Conservation (phyloP, 2,888 invertebrate species). For the Galerucella calmariensis region DNA sequence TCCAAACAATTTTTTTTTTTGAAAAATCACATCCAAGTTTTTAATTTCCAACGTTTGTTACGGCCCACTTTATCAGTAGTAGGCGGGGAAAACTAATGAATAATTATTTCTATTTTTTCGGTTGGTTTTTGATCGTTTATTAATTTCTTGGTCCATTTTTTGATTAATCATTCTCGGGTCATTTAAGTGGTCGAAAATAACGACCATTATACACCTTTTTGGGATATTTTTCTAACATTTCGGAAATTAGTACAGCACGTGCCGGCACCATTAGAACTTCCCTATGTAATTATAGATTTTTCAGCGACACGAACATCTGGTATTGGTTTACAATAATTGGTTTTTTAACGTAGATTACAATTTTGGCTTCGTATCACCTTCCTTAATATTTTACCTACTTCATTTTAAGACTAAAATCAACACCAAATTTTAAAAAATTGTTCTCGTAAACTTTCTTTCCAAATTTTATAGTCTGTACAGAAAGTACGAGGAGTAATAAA, state of each 20-base stretch:
- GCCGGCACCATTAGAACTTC: conserved; percentile 39
- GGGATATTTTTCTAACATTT: conserved; percentile 39
- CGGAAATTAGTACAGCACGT: conserved; percentile 49
- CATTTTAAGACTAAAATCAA: not conserved
- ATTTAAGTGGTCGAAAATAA: conserved; percentile 41
- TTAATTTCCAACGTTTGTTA: not conserved
- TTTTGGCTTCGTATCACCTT: not conserved
- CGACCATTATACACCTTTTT: conserved; percentile 44
- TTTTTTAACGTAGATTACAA: conserved; percentile 30
- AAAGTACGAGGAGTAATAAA: no score
- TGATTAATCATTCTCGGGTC: conserved; percentile 36
- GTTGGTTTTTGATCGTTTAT: conserved; percentile 16
- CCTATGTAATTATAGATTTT: conserved; percentile 57
- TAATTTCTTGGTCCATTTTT: conserved; percentile 21
- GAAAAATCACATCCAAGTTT: not conserved
- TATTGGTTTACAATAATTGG: conserved; percentile 53
- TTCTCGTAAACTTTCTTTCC: no score
- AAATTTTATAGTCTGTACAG: no score
- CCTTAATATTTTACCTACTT: not conserved
- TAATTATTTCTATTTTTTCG: conserved; percentile 12
- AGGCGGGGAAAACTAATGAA: conserved; percentile 13
- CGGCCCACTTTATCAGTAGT: not conserved
- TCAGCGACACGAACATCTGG: conserved; percentile 55
- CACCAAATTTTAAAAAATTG: not conserved
- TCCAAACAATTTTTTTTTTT: not conserved